Evolutionary conservation across 2,797 vertebrate genomes (phyloP).

Genomic region (Sciaenops ocellatus): DNA sequence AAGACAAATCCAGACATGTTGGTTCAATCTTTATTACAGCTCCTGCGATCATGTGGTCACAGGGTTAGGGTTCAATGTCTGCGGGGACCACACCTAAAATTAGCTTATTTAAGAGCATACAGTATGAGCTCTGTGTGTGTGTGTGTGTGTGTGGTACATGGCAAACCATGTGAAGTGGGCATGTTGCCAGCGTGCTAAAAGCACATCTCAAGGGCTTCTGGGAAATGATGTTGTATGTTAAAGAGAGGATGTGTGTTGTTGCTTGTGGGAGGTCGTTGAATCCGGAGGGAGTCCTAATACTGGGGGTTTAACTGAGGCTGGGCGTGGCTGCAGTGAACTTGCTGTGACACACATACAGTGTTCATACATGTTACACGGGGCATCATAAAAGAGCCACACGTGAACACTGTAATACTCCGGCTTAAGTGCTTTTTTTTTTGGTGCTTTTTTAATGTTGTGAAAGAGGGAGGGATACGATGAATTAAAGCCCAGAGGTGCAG

Average conservation of each 20-base stretch:
- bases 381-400: neutral
- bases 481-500: neutral
- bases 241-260: constrained; percentile 9
- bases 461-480: neutral
- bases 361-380: neutral
- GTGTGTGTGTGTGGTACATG: constrained; percentile 4
- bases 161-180: constrained; percentile 22
- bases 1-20: neutral
- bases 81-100: constrained; percentile 32
- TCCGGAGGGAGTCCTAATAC: constrained; percentile 25
- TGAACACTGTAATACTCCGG: neutral
- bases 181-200: constrained; percentile 10
- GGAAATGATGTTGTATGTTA: constrained; percentile 40
- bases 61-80: constrained; percentile 8
- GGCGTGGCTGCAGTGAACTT: constrained; percentile 39
- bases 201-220: constrained; percentile 26
- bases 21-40: neutral
- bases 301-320: constrained; percentile 28
- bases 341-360: constrained; percentile 2
- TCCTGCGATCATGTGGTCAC: constrained; percentile 27
- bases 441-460: neutral
- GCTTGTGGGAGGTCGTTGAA: constrained; percentile 14
- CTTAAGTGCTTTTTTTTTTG: neutral
- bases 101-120: constrained; percentile 7
- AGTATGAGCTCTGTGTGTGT: constrained; percentile 11